These are phyloP conservation scores for Syncerus caffer DNA, from an alignment of 2,797 vertebrate species.

Conservation along the genomic window DNA sequence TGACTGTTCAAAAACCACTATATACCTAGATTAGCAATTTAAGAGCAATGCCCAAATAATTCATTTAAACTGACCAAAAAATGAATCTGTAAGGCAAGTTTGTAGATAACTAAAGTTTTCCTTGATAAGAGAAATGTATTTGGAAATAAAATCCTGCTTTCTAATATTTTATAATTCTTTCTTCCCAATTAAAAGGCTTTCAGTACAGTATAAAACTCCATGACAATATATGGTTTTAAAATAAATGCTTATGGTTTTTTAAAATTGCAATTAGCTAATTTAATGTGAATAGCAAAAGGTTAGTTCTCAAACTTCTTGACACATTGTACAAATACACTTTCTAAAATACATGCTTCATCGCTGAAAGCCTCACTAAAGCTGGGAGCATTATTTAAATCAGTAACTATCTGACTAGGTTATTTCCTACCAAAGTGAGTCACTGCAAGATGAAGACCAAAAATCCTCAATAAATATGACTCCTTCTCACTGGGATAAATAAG, in stretches of 20 bases:
- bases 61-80: neutral
- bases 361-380: neutral
- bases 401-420: neutral
- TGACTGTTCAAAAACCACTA: neutral
- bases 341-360: neutral
- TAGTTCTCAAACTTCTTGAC: neutral
- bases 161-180: neutral
- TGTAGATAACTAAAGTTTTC: neutral
- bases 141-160: neutral
- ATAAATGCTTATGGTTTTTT: neutral
- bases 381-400: neutral
- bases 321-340: neutral
- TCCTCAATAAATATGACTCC: neutral
- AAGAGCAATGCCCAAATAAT: neutral
- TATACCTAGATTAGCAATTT: neutral
- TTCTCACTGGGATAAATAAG: neutral
- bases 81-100: neutral
- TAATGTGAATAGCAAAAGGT: neutral
- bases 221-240: neutral
- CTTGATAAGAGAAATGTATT: neutral
- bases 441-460: neutral
- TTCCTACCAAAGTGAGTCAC: neutral
- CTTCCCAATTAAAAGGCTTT: neutral
- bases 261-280: neutral
- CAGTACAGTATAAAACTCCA: neutral